Evolutionary conservation across 2,888 invertebrate genomes (phyloP).

Genomic region (Cabera pusaria): DNA sequence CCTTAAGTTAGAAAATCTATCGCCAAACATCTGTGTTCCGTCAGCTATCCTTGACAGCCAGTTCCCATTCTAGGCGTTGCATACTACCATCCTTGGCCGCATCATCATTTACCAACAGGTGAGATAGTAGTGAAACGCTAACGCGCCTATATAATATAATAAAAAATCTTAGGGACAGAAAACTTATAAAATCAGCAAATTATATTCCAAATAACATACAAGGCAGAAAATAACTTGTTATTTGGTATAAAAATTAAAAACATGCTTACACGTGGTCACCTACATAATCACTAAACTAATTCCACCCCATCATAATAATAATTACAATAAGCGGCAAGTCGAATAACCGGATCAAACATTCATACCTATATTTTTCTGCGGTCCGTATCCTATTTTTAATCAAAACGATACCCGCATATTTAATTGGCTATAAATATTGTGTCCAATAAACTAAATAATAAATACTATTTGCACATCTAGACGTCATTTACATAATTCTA

Average conservation of each 20-base stretch:
- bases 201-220: too few relatives aligned
- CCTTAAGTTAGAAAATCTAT: too few relatives aligned
- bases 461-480: slow-evolving; percentile 33
- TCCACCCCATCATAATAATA: neutral
- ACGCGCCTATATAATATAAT: too few relatives aligned
- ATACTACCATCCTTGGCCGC: too few relatives aligned
- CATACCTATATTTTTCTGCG: slow-evolving; percentile 11
- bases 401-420: slow-evolving; percentile 20
- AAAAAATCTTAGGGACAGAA: too few relatives aligned
- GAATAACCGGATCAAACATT: slow-evolving; percentile 17
- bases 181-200: too few relatives aligned
- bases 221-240: too few relatives aligned
- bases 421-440: slow-evolving; percentile 32
- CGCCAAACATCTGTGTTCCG: too few relatives aligned
- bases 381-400: slow-evolving; percentile 18
- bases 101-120: too few relatives aligned
- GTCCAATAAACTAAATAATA: slow-evolving; percentile 28
- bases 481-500: slow-evolving; percentile 35
- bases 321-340: slow-evolving; percentile 6
- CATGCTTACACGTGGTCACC: slow-evolving; percentile 1
- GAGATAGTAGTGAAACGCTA: too few relatives aligned
- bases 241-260: slow-evolving; percentile 1
- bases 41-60: too few relatives aligned
- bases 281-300: neutral
- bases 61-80: too few relatives aligned